A percentile compares a stretch with the other conserved stretches of the same genome.
These are phyloP conservation scores for Peromyscus nudipes DNA, from an alignment of 2,797 vertebrate species.

Conservation along the genomic window DNA sequence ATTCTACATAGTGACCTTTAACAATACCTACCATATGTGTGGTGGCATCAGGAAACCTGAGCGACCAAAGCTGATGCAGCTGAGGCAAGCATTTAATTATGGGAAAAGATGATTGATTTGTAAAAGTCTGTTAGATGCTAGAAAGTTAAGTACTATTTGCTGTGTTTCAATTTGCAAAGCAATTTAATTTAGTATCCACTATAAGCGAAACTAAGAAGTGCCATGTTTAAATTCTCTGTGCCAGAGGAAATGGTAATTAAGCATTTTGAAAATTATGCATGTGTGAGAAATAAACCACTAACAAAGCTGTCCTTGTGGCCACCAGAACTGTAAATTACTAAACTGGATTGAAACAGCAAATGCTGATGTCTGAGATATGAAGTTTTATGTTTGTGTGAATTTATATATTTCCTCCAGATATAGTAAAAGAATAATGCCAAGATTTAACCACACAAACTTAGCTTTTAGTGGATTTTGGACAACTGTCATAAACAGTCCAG, in stretches of 20 bases:
- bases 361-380: neutral
- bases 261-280: slow-evolving; percentile 27
- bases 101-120: neutral
- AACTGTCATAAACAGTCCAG: neutral
- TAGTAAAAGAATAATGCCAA: neutral
- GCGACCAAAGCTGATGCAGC: neutral
- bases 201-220: neutral
- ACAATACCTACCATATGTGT: neutral
- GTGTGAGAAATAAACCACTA: slow-evolving; percentile 41
- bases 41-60: neutral
- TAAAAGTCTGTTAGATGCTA: neutral
- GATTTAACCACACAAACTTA: slow-evolving; percentile 10
- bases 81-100: neutral
- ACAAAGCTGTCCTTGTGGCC: neutral
- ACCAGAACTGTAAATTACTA: neutral
- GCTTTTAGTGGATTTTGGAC: neutral
- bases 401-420: neutral
- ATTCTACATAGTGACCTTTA: slow-evolving; percentile 4
- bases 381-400: neutral
- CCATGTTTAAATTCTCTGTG: slow-evolving; percentile 18
- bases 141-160: neutral
- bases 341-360: slow-evolving; percentile 34
- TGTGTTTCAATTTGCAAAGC: slow-evolving; percentile 30
- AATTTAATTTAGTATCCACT: slow-evolving; percentile 10
- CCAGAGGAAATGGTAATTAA: neutral